Evolutionary conservation across 2,797 vertebrate species (phyloP), one percentile per base, ranked within the genome.

Genomic region (Fistularia commersonii): DNA sequence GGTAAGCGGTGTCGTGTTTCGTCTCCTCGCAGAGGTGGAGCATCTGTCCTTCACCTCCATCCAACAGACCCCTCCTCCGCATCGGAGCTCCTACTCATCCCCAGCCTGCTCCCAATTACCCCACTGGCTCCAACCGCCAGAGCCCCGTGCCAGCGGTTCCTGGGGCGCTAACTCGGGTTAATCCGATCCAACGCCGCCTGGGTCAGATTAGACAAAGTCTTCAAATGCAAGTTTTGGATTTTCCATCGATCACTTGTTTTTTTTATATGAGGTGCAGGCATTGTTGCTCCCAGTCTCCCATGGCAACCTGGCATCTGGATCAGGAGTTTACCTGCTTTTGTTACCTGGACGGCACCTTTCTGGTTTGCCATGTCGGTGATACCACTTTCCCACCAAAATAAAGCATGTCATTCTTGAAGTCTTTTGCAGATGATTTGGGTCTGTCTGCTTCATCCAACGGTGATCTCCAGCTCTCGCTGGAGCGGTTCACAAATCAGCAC

Each of bases 81-180:
- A 58, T 51, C 45, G 57, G 76, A 59, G 63, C 54, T 60, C 70
- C 56, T 76, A 85, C 76, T 86, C 85, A 79, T 83, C 72, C 65
- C 36, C 11, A 48, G 76, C 81, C 83, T 89, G 88, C 80, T 86
- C 77, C 74, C 79, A 87, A 88, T 90, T 86, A 86, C 69, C 49
- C 69, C 2, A 39, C 73, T 86, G 83, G 81, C 82, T 85, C 69
- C 60, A 8, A 13, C 45, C 61, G 45, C 35, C 46, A 13, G 42
- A 14, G 52, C 41, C 48, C 41, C 38, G 37, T 55, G 79, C 78
- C 85, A 84, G 61, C 69, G 69, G 50, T 56, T 82, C 68, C 57
- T 64, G 36, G 39, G 41, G 50, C 50, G 23, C 36, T 32, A 51
- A 40, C 69, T 69, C 56, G 66, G 66, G 56, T 65, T 53, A 37